These are phyloP conservation scores for Cinclus cinclus DNA, from an alignment of 2,113 vertebrate genomes.

Conservation along the genomic window DNA sequence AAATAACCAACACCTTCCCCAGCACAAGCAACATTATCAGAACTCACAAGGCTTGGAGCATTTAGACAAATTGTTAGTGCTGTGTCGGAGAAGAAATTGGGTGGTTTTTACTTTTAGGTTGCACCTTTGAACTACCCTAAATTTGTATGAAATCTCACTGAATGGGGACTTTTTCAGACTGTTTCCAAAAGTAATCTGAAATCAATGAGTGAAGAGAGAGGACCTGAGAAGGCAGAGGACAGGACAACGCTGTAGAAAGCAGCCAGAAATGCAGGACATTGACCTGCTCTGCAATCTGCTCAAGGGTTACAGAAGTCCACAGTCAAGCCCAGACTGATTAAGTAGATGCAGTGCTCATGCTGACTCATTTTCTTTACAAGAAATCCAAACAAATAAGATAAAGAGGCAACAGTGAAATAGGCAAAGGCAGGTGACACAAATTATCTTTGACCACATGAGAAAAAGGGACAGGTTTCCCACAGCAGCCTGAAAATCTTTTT, in stretches of 20 bases:
- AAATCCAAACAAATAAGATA: background rate
- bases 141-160: background rate
- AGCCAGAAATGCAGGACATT: background rate
- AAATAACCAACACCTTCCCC: background rate
- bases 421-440: background rate
- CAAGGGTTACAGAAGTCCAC: background rate
- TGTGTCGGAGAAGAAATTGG: background rate
- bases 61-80: background rate
- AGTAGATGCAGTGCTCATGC: background rate
- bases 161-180: background rate
- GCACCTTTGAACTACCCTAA: background rate
- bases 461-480: background rate
- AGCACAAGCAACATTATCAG: background rate
- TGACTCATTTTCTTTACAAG: background rate
- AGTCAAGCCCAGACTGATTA: background rate
- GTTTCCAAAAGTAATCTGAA: background rate
- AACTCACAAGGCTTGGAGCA: background rate
- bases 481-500: background rate
- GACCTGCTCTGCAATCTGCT: background rate
- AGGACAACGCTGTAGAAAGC: background rate
- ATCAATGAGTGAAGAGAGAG: background rate
- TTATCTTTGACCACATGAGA: background rate
- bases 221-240: background rate
- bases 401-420: background rate
- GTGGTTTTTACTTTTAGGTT: background rate